Conservation (phyloP, 2,888 invertebrate genomes). For the Xanthostigma xanthostigma region DNA sequence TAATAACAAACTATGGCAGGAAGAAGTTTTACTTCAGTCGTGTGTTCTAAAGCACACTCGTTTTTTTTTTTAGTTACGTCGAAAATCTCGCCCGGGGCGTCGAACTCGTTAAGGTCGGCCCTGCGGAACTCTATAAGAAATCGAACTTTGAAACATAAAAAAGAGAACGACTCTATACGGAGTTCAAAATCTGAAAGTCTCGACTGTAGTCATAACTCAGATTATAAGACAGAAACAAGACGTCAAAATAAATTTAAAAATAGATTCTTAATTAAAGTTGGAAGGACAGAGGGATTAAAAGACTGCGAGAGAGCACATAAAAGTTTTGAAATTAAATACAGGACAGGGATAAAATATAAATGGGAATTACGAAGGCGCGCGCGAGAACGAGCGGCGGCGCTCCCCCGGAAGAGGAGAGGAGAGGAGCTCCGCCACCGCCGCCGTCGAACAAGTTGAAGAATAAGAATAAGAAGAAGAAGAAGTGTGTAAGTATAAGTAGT, state of each 20-base stretch:
- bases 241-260: slow-evolving; percentile 3
- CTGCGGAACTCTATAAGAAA: no score
- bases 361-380: background rate
- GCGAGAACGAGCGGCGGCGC: background rate
- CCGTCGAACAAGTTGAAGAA: background rate
- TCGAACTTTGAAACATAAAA: no score
- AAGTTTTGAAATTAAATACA: slow-evolving; percentile 3
- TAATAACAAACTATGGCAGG: no score
- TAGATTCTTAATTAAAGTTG: slow-evolving; percentile 6
- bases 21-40: no score
- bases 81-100: no score
- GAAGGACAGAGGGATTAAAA: slow-evolving; percentile 1
- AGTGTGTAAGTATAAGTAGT: background rate
- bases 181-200: no score
- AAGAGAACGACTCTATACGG: no score
- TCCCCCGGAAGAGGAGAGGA: background rate
- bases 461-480: background rate
- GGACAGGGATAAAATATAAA: background rate
- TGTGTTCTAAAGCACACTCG: no score
- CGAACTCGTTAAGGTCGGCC: no score
- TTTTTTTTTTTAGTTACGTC: no score
- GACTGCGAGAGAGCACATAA: slow-evolving; percentile 1
- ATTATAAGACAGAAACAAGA: no score
- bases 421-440: background rate
- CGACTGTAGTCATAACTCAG: no score